Percentiles rank a stretch among this genome's conserved stretches.
These are phyloP conservation scores for Condylostylus longicornis DNA, from an alignment of 1,140 invertebrate genomes.

Conservation along the genomic window DNA sequence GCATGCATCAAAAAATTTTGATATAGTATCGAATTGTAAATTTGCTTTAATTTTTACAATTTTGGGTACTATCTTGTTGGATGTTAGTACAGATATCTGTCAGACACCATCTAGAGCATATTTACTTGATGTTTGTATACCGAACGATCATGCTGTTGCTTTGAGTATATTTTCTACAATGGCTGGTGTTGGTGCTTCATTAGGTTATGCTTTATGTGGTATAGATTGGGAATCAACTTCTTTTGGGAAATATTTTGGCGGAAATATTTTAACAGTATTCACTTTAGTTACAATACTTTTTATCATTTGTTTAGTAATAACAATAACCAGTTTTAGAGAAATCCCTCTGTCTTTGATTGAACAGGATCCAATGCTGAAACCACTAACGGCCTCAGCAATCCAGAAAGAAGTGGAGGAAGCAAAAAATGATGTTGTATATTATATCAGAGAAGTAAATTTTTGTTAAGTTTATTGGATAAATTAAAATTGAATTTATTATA, in stretches of 20 bases:
- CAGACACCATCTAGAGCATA: conserved; percentile 61
- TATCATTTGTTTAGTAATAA: conserved; percentile 42
- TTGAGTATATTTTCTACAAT: conserved; percentile 65
- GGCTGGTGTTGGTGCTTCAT: conserved; percentile 59
- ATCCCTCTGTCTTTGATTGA: conserved; percentile 41
- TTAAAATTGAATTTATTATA: no score
- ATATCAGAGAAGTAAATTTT: no score
- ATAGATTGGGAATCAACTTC: conserved; percentile 55
- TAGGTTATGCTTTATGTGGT: conserved; percentile 58
- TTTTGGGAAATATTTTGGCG: conserved; percentile 44
- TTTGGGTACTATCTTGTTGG: conserved; percentile 1
- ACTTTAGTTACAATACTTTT: conserved; percentile 49
- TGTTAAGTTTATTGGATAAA: no score
- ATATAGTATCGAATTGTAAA: neutral
- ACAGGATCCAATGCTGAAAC: conserved; percentile 5
- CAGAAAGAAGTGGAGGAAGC: no score
- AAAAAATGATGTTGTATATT: no score
- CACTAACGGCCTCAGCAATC: neutral
- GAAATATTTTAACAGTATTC: conserved; percentile 56
- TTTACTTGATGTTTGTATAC: conserved; percentile 51
- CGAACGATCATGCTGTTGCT: conserved; percentile 56
- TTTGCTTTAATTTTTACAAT: neutral
- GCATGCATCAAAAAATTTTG: neutral
- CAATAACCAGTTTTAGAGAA: conserved; percentile 41
- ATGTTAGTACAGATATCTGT: conserved; percentile 15